Percentiles rank a stretch among this genome's conserved stretches.
Evolutionary conservation across 2,797 vertebrate genomes (phyloP).

Genomic region (Enteromius fasciolatus): DNA sequence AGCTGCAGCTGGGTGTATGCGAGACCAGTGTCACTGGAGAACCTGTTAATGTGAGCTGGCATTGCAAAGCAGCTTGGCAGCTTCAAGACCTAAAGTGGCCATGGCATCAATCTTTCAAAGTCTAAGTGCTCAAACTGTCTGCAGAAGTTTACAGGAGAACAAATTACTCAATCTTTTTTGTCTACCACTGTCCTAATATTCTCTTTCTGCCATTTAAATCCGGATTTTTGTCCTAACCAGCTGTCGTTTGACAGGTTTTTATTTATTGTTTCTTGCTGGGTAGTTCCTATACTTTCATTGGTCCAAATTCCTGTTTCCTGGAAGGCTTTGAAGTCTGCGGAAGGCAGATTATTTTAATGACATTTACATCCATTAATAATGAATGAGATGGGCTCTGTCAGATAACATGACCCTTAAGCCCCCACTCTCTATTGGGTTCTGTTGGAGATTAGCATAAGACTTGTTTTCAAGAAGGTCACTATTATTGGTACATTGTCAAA

Average conservation of each 20-base stretch:
- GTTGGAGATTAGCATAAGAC: constrained; percentile 44
- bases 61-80: constrained; percentile 23
- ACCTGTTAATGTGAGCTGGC: constrained; percentile 45
- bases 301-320: neutral
- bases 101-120: constrained; percentile 25
- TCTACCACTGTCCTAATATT: constrained; percentile 1
- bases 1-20: constrained; percentile 19
- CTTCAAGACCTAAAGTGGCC: constrained; percentile 25
- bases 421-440: constrained; percentile 47
- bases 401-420: constrained; percentile 72
- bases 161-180: constrained; percentile 13
- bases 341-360: constrained; percentile 74
- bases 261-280: neutral
- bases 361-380: constrained; percentile 74
- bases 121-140: neutral
- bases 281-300: neutral
- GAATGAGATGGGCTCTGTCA: constrained; percentile 70
- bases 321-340: constrained; percentile 71
- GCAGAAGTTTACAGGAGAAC: constrained; percentile 37
- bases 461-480: constrained; percentile 33
- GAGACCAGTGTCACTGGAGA: constrained; percentile 25
- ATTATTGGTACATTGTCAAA: constrained; percentile 47
- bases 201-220: neutral
- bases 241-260: neutral
- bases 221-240: neutral